Conservation (phyloP, 2,113 vertebrate genomes). For the Ivindomyrus marchei region DNA sequence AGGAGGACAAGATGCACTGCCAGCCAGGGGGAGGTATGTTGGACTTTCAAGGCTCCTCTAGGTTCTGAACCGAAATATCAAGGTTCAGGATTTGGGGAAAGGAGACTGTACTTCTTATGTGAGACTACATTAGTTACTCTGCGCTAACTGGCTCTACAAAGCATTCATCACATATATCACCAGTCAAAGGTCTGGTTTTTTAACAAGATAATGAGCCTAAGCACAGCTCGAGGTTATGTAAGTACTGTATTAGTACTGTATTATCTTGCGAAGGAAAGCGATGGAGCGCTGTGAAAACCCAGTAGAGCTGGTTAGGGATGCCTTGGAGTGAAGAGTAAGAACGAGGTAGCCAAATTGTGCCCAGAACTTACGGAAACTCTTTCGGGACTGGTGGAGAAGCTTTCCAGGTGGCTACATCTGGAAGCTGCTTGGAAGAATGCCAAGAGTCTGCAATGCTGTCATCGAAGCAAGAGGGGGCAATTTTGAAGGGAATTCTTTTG, state of each 20-base stretch:
- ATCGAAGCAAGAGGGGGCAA: neutral
- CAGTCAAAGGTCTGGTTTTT: neutral
- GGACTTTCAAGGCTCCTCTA: neutral
- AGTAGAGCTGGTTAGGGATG: neutral
- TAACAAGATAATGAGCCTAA: neutral
- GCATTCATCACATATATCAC: neutral
- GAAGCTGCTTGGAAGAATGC: neutral
- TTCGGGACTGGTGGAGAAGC: neutral
- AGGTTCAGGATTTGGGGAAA: neutral
- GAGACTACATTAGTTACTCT: neutral
- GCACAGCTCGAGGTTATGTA: neutral
- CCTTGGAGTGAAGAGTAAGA: neutral
- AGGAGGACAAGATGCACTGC: constrained; percentile 76
- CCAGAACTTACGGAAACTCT: neutral
- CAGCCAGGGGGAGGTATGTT: constrained; percentile 63
- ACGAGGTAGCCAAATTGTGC: neutral
- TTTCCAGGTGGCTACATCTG: neutral
- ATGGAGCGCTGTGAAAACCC: neutral
- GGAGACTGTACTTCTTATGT: neutral
- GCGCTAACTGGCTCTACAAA: neutral
- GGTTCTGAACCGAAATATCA: neutral
- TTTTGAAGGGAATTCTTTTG: neutral
- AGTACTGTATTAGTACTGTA: neutral
- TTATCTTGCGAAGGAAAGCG: neutral
- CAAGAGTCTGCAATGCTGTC: neutral